phyloP scores from a whole-genome alignment of 1,140 invertebrate genomes.

The Scylla paramamosain region DNA sequence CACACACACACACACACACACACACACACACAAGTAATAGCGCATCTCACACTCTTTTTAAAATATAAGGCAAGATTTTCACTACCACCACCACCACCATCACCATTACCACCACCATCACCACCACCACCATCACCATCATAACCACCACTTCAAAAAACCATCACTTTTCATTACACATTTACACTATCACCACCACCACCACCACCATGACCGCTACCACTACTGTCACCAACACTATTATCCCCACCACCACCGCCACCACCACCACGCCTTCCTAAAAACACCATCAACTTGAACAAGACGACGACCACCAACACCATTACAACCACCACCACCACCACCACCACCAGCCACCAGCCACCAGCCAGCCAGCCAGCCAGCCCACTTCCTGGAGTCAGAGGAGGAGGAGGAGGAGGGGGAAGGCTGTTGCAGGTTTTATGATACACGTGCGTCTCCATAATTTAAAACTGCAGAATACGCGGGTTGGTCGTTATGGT shows the following conservation, averaged over 20 bases:
- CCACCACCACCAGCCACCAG: not conserved
- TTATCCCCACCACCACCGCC: not conserved
- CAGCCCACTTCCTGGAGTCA: not conserved
- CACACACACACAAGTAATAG: not conserved
- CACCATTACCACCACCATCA: not conserved
- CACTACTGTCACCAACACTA: not conserved
- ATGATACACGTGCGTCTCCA: conserved; percentile 74
- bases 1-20: conserved; percentile 28
- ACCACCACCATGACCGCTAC: not conserved
- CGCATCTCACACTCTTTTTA: not conserved
- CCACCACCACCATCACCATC: not conserved
- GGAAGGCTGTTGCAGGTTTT: conserved; percentile 63
- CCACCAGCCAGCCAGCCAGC: not conserved
- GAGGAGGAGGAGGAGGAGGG: not conserved
- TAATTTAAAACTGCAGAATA: conserved; percentile 75
- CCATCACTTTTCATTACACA: not conserved
- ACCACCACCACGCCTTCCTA: not conserved
- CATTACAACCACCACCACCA: not conserved
- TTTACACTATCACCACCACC: not conserved
- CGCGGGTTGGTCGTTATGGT: conserved; percentile 67
- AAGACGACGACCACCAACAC: not conserved
- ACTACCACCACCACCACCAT: not conserved
- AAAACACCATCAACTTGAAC: not conserved
- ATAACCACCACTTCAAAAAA: not conserved
- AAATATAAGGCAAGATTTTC: not conserved